Evolutionary conservation across 2,888 invertebrate genomes (phyloP), one percentile per base, ranked within the genome.

Genomic region (Globia sparganii): DNA sequence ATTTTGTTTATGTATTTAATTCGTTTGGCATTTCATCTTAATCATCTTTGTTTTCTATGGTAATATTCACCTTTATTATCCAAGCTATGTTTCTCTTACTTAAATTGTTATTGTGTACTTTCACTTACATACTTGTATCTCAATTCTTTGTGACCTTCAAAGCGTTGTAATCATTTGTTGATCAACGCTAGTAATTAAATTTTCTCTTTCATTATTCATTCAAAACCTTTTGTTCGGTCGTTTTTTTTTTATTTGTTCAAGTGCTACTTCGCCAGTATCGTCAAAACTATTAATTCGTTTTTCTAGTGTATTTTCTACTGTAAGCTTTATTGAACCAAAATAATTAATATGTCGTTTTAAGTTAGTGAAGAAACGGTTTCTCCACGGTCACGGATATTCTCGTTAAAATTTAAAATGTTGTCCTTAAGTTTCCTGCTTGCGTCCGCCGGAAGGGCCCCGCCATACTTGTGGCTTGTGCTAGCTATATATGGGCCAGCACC

Each of bases 381-480:
- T 68, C 62, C 34, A 75, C 67, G 65, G 75, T 85, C 71, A 83
- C 65, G 61, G 67, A 62, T 80, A 77, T 81, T 73, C 75, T 85
- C 62, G 75, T 78, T 86, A 77, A 67, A 76, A 77, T 81, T 86
- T 87, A 77, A 82, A 85, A 86, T 78, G 81, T 78, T 73, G 84
- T 86, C 86, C 78, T 77, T 81, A 80, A 74, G 77, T 83, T 85
- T 88, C 87, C 86, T 88, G 90, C 80, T 89, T 90, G 88, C 90
- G 92, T 91, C 92, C 93, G 93, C 93, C 94, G 94, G 95, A 95
- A 94, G 93, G 92, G 92, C 88, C 89, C 67, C 70, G 46, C 94
- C 94, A 91, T 93, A 92, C 89, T 81, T 72, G 90, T 80, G 88
- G 89, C 87, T 90, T 82, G 88, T 88, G 81, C 88, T 43, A 49